Conservation (phyloP, 2,888 invertebrate genomes). For the Eucera pruinosa region DNA sequence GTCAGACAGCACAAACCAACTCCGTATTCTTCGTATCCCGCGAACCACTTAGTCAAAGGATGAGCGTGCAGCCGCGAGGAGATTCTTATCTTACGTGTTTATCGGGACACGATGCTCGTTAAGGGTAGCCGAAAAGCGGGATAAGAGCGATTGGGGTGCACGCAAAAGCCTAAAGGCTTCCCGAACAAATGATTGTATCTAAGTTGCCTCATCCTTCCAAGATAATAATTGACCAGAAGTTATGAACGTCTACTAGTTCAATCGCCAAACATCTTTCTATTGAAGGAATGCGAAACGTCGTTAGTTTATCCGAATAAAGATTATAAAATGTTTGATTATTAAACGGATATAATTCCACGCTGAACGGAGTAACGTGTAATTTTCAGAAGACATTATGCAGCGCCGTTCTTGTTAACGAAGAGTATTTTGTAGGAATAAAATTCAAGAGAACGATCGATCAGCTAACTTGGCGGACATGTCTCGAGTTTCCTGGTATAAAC, state of each 20-base stretch:
- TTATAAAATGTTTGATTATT: constrained; percentile 18
- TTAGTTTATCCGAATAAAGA: neutral
- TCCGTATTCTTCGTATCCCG: constrained; percentile 66
- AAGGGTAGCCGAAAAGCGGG: constrained; percentile 59
- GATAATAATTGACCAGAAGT: constrained; percentile 14
- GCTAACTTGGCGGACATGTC: constrained; percentile 12
- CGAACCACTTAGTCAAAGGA: constrained; percentile 72
- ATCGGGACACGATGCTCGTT: constrained; percentile 68
- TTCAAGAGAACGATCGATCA: constrained; percentile 60
- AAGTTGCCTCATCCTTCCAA: constrained; percentile 6
- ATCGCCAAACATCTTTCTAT: neutral
- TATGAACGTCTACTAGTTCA: neutral
- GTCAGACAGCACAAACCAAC: constrained; percentile 60
- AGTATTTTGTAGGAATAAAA: constrained; percentile 45
- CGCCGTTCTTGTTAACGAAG: constrained; percentile 48
- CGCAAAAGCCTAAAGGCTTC: constrained; percentile 4
- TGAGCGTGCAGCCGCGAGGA: constrained; percentile 56
- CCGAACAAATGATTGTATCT: constrained; percentile 31
- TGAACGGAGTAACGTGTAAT: constrained; percentile 41
- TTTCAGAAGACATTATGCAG: constrained; percentile 34
- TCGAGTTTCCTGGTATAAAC: constrained; percentile 59
- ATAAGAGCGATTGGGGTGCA: constrained; percentile 15
- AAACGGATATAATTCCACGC: constrained; percentile 34
- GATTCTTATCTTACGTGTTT: constrained; percentile 74
- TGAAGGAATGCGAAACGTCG: neutral